A percentile compares a stretch with the other conserved stretches of the same genome.
Evolutionary conservation across 2,113 vertebrate genomes (phyloP).

Genomic region (Centropristis striata): DNA sequence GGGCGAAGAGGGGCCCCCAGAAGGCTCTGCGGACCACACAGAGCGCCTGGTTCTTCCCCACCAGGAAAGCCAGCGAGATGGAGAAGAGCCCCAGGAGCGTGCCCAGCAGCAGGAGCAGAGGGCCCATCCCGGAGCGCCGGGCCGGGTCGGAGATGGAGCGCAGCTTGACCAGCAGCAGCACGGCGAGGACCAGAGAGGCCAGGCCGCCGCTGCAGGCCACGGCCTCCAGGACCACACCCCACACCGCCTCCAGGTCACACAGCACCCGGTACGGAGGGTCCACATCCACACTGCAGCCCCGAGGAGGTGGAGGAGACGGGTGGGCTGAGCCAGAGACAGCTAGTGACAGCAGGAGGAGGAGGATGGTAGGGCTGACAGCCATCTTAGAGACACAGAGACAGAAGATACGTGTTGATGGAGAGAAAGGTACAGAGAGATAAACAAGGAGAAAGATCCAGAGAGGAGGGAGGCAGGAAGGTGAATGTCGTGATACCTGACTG

Average conservation of each 20-base stretch:
- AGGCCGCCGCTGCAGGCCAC: slow-evolving; percentile 92
- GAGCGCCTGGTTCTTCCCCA: slow-evolving; percentile 91
- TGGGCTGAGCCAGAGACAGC: slow-evolving; percentile 88
- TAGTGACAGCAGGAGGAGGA: slow-evolving; percentile 89
- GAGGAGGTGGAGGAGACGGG: slow-evolving; percentile 79
- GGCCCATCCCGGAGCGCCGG: slow-evolving; percentile 90
- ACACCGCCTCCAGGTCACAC: slow-evolving; percentile 96
- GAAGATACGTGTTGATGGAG: neutral
- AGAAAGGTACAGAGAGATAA: slow-evolving; percentile 14
- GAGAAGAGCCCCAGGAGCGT: slow-evolving; percentile 93
- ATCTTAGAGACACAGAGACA: slow-evolving; percentile 76
- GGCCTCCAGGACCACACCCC: slow-evolving; percentile 96
- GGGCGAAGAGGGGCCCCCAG: slow-evolving; percentile 94
- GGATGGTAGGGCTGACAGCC: slow-evolving; percentile 78
- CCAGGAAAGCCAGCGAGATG: slow-evolving; percentile 94
- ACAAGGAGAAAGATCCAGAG: slow-evolving; percentile 18
- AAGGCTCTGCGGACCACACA: slow-evolving; percentile 92
- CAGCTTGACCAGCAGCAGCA: slow-evolving; percentile 90
- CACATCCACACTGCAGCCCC: slow-evolving; percentile 92
- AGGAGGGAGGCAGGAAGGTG: slow-evolving; percentile 18
- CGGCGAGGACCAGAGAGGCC: slow-evolving; percentile 88
- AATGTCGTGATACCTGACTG: neutral
- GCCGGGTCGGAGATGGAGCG: slow-evolving; percentile 92
- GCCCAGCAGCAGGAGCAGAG: slow-evolving; percentile 93
- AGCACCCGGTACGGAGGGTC: slow-evolving; percentile 91